Percentiles rank a stretch among this genome's conserved stretches.
phyloP scores from a whole-genome alignment of 2,888 invertebrate species.

The Junonia oenone region DNA sequence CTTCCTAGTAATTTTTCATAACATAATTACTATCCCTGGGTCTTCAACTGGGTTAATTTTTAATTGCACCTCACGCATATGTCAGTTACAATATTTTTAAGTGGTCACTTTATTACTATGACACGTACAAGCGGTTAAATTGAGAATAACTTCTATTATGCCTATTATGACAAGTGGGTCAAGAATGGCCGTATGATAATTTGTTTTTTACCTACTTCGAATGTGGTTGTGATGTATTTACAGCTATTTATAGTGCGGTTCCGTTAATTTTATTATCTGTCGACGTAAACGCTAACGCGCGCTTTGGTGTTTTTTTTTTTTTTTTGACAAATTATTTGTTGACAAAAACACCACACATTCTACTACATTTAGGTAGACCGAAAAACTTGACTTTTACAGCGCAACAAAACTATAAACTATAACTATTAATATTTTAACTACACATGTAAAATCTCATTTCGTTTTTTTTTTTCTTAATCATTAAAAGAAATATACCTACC shows the following conservation, averaged over 20 bases:
- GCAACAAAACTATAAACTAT: too few relatives aligned
- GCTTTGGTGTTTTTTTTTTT: not conserved
- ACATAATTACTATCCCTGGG: conserved; percentile 9
- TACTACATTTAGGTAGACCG: too few relatives aligned
- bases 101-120: conserved; percentile 38
- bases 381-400: too few relatives aligned
- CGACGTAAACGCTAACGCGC: too few relatives aligned
- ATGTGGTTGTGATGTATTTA: not conserved
- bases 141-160: conserved; percentile 25
- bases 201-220: conserved; percentile 9
- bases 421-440: too few relatives aligned
- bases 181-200: conserved; percentile 16
- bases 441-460: too few relatives aligned
- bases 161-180: conserved; percentile 24
- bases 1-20: conserved; percentile 6
- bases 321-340: too few relatives aligned
- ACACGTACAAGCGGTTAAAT: conserved; percentile 25
- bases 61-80: conserved; percentile 53
- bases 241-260: not conserved
- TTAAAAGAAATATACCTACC: too few relatives aligned
- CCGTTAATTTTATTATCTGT: not conserved
- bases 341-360: too few relatives aligned
- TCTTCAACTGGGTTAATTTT: conserved; percentile 61
- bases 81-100: conserved; percentile 52
- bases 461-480: too few relatives aligned